Evolutionary conservation across 1,140 invertebrate genomes (phyloP).

Genomic region (Diorhabda sublineata): DNA sequence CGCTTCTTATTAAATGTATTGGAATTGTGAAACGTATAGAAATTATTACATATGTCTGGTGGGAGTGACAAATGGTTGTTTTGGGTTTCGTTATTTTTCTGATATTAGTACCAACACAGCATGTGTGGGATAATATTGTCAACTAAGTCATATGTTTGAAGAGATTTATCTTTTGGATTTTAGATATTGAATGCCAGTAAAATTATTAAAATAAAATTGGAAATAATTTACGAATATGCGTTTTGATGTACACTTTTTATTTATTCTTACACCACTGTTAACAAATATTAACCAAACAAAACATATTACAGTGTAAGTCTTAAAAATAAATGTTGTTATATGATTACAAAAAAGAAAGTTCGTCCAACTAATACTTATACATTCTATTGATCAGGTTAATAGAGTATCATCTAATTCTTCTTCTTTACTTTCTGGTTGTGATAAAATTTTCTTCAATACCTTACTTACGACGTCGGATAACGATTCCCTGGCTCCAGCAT

Average conservation of each 20-base stretch:
- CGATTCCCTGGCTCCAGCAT: slow-evolving; percentile 82
- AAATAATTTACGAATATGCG: no score
- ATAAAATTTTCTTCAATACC: slow-evolving; percentile 68
- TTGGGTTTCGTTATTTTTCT: no score
- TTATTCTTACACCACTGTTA: neutral
- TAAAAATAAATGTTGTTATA: neutral
- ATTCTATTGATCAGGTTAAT: slow-evolving; percentile 59
- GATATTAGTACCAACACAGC: no score
- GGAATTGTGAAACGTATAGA: no score
- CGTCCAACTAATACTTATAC: neutral
- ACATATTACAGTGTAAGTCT: neutral
- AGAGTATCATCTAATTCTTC: slow-evolving; percentile 90
- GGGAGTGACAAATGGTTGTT: no score
- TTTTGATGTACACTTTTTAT: neutral
- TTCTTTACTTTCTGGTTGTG: slow-evolving; percentile 74
- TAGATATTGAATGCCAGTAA: no score
- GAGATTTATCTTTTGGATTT: no score
- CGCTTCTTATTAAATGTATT: no score
- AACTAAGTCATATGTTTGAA: no score
- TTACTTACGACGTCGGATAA: slow-evolving; percentile 84
- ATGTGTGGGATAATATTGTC: no score
- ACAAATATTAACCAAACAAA: neutral
- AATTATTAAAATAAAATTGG: no score
- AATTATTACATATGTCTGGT: no score
- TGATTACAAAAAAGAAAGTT: neutral